These are phyloP conservation scores for Arothron firmamentum DNA, from an alignment of 2,113 vertebrate species.

Conservation along the genomic window DNA sequence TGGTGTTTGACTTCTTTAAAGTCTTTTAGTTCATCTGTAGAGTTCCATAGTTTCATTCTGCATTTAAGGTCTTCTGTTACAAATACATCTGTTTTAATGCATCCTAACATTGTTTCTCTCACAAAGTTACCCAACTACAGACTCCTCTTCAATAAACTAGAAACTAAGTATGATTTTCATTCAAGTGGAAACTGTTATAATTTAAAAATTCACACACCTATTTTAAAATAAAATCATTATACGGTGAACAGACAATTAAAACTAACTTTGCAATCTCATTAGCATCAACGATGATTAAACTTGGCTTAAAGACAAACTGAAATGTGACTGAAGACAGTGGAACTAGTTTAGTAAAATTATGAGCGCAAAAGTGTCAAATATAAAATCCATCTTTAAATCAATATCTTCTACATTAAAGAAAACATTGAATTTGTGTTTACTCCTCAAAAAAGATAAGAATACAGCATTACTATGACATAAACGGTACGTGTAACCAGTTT, in stretches of 20 bases:
- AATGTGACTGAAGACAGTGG: conserved; percentile 15
- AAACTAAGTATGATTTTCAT: background rate
- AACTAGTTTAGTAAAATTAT: conserved; percentile 2
- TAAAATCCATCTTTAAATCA: conserved; percentile 7
- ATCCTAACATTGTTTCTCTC: background rate
- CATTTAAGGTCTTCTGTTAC: background rate
- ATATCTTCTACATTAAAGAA: background rate
- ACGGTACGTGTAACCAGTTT: too few relatives aligned
- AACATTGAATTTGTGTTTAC: background rate
- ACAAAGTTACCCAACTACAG: background rate
- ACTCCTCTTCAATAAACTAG: background rate
- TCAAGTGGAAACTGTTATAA: background rate
- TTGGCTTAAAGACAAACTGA: conserved; percentile 5
- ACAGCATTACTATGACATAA: background rate
- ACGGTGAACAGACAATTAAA: background rate
- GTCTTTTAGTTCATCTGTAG: background rate
- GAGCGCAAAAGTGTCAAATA: conserved; percentile 6
- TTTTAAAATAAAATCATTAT: background rate
- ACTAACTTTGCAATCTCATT: background rate
- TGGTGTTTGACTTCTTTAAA: conserved; percentile 13
- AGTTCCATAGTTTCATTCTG: background rate
- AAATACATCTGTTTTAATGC: conserved; percentile 1
- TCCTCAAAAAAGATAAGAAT: background rate
- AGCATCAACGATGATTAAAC: too few relatives aligned
- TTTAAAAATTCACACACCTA: conserved; percentile 5